These are phyloP conservation scores for Ploceus nigricollis DNA, from an alignment of 2,113 vertebrate species.

Conservation along the genomic window DNA sequence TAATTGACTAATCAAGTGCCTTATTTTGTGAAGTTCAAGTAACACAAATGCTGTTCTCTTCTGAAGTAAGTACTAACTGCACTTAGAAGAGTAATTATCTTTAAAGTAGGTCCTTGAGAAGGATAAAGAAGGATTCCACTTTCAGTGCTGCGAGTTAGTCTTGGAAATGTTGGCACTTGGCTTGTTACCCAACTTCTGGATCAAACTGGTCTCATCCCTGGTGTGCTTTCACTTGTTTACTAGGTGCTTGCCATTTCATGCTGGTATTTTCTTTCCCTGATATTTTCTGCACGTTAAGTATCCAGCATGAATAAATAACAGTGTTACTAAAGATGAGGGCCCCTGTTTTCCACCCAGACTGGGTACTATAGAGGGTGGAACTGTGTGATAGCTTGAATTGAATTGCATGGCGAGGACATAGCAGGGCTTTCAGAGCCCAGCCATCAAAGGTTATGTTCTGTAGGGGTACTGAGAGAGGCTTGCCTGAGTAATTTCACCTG, in stretches of 20 bases:
- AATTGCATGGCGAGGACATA: not conserved
- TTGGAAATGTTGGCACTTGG: not conserved
- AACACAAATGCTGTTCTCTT: not conserved
- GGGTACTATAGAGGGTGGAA: not conserved
- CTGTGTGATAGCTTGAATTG: not conserved
- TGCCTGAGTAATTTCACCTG: not conserved
- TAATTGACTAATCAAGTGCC: not conserved
- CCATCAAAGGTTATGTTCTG: not conserved
- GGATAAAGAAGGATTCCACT: not conserved
- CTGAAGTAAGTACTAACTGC: not conserved
- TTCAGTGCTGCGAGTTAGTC: not conserved
- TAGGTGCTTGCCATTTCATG: not conserved
- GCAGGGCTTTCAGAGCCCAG: not conserved
- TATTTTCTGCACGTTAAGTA: not conserved
- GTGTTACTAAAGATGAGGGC: not conserved
- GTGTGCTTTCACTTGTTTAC: not conserved
- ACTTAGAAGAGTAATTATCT: not conserved
- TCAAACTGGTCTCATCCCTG: not conserved
- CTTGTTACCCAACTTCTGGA: not conserved
- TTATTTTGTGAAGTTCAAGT: not conserved
- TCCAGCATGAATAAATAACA: not conserved
- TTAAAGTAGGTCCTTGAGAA: conserved; percentile 3
- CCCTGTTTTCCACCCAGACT: not conserved
- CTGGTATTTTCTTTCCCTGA: not conserved
- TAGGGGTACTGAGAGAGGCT: not conserved